Conservation (phyloP, 1,140 invertebrate species). For the Meloidogyne floridensis region DNA sequence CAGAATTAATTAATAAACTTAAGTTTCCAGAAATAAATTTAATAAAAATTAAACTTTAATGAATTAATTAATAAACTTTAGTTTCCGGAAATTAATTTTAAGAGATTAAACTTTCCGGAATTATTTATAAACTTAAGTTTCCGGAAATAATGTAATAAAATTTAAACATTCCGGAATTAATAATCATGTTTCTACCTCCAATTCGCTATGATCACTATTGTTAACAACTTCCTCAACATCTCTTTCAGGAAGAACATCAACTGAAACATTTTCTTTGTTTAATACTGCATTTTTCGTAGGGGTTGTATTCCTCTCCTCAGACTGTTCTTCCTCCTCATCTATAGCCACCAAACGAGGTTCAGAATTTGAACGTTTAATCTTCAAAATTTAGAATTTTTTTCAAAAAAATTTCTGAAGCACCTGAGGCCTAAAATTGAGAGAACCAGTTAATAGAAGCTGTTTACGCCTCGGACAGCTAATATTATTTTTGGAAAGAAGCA, state of each 20-base stretch:
- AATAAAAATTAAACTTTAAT: too few species aligned
- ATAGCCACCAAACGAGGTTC: slow-evolving; percentile 91
- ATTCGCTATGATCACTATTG: background rate
- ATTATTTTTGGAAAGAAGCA: slow-evolving; percentile 71
- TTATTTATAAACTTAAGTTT: too few species aligned
- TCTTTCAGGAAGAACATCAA: background rate
- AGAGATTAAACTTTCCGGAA: too few species aligned
- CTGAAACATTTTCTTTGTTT: background rate
- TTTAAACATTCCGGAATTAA: too few species aligned
- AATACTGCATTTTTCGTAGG: background rate
- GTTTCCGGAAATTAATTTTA: too few species aligned
- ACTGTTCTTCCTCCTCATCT: slow-evolving; percentile 80
- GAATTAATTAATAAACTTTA: too few species aligned
- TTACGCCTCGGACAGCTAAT: slow-evolving; percentile 67
- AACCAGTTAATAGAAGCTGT: slow-evolving; percentile 57
- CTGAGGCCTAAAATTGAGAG: slow-evolving; percentile 77
- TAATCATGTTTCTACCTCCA: background rate
- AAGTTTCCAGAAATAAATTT: too few species aligned
- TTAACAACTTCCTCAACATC: background rate
- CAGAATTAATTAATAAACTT: too few species aligned
- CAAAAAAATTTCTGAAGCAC: background rate
- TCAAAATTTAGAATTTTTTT: background rate
- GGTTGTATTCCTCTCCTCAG: slow-evolving; percentile 31
- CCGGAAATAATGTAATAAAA: too few species aligned
- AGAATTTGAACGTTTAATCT: slow-evolving; percentile 84